Conservation (phyloP, 2,888 invertebrate species). For the Hartigia nigra region DNA sequence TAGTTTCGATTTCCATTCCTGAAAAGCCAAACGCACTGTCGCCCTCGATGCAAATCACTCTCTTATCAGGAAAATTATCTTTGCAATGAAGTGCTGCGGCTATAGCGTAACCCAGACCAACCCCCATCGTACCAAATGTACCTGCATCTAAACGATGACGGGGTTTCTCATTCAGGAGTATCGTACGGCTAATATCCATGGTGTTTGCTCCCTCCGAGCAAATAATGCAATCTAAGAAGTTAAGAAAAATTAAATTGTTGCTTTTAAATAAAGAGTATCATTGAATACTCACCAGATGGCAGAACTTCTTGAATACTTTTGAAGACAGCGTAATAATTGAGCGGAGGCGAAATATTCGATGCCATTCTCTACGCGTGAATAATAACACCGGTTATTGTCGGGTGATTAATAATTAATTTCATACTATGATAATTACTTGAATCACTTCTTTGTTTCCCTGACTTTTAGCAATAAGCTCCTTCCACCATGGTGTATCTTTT, state of each 20-base stretch:
- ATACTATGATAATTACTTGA: constrained; percentile 66
- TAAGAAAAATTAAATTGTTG: constrained; percentile 13
- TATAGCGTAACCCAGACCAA: constrained; percentile 91
- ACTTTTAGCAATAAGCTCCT: constrained; percentile 75
- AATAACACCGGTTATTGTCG: constrained; percentile 21
- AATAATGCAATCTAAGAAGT: constrained; percentile 80
- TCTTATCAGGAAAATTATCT: constrained; percentile 81
- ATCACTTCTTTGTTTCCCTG: constrained; percentile 78
- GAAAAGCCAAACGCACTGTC: constrained; percentile 99
- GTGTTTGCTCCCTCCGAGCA: constrained; percentile 98
- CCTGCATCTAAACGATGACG: constrained; percentile 94
- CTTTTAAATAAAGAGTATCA: not conserved
- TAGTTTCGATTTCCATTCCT: constrained; percentile 98
- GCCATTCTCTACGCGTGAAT: constrained; percentile 71
- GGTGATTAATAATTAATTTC: constrained; percentile 3
- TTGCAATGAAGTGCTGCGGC: constrained; percentile 93
- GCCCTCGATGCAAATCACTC: constrained; percentile 94
- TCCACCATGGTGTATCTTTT: constrained; percentile 80
- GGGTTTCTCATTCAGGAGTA: constrained; percentile 85
- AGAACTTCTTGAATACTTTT: constrained; percentile 81
- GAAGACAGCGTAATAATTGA: constrained; percentile 95
- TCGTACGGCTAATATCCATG: constrained; percentile 96
- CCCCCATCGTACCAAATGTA: constrained; percentile 97
- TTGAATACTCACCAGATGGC: constrained; percentile 68
- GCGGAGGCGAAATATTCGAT: constrained; percentile 77